Conservation (phyloP, 2,888 invertebrate genomes). For the Eupithecia insigniata region DNA sequence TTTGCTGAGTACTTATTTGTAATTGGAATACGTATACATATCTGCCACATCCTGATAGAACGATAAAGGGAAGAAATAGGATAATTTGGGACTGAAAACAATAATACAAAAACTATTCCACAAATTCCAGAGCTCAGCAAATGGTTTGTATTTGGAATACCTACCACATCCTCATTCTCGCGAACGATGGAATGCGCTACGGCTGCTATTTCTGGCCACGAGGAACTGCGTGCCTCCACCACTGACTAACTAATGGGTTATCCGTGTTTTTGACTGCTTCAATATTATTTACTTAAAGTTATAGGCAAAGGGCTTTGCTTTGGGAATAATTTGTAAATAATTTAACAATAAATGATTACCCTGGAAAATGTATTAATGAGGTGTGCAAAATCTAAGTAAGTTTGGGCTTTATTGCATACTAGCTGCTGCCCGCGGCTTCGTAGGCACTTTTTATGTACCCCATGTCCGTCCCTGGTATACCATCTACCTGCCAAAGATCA, state of each 20-base stretch:
- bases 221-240: slow-evolving; percentile 41
- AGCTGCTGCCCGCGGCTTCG: no score
- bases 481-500: no score
- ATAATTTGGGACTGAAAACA: background rate
- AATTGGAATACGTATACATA: no score
- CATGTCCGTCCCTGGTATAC: no score
- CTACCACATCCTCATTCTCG: slow-evolving; percentile 31
- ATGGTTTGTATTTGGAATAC: slow-evolving; percentile 22
- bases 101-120: background rate
- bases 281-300: background rate
- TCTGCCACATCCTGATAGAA: background rate
- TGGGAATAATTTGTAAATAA: no score
- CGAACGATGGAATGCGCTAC: slow-evolving; percentile 43
- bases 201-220: slow-evolving; percentile 47
- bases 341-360: no score
- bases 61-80: background rate
- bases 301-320: no score
- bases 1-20: no score
- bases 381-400: no score
- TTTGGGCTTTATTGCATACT: no score
- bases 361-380: no score
- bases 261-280: slow-evolving; percentile 13
- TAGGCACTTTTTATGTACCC: no score
- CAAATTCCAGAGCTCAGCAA: slow-evolving; percentile 14
- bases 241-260: slow-evolving; percentile 20